phyloP scores from a whole-genome alignment of 2,113 vertebrate species.

The Dissostichus mawsoni region DNA sequence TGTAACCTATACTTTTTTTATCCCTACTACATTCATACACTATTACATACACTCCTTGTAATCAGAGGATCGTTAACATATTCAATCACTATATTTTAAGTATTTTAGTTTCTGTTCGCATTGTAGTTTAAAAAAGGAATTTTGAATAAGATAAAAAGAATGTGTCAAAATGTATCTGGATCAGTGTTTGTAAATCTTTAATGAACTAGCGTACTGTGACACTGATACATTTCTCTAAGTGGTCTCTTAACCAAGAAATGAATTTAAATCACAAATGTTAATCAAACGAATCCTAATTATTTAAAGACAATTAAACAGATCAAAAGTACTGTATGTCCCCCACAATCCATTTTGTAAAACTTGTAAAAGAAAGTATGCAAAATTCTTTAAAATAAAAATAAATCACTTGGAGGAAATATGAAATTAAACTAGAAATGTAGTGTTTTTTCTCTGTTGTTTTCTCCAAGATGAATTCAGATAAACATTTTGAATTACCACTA shows the following conservation, averaged over 20 bases:
- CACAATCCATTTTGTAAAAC: neutral
- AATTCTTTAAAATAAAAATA: neutral
- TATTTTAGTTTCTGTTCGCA: too few species aligned
- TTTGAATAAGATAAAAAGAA: neutral
- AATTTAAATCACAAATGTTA: neutral
- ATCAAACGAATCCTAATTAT: neutral
- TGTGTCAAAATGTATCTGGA: neutral
- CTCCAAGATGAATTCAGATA: neutral
- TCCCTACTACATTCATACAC: neutral
- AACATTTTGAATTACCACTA: neutral
- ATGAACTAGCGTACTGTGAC: neutral
- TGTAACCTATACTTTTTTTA: neutral
- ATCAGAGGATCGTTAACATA: too few species aligned
- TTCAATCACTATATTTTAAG: neutral
- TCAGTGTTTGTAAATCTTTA: neutral
- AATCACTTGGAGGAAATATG: neutral
- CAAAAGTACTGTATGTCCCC: neutral
- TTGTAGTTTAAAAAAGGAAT: neutral
- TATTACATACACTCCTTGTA: neutral
- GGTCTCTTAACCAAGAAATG: neutral
- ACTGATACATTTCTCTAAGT: neutral
- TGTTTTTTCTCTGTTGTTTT: neutral
- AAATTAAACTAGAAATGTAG: neutral
- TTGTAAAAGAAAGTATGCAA: neutral
- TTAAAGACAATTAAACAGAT: neutral